These are phyloP conservation scores for Corythornis madagascariensis DNA, from an alignment of 2,113 vertebrate species.

Conservation along the genomic window DNA sequence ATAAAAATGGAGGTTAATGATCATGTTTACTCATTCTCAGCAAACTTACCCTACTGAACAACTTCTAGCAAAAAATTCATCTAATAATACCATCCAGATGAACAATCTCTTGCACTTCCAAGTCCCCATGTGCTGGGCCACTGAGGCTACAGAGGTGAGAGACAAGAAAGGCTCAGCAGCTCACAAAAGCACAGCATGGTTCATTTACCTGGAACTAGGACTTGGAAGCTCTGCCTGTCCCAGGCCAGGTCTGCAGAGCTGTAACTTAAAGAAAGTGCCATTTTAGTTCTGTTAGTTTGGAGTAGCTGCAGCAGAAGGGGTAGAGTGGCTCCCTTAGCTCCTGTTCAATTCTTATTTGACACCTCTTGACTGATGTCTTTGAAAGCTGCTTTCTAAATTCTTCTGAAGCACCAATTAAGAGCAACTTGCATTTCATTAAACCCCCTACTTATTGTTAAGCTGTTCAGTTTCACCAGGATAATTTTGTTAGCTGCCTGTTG, in stretches of 20 bases:
- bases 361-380: neutral
- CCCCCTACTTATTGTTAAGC: neutral
- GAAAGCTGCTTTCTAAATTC: neutral
- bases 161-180: neutral
- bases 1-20: constrained; percentile 8
- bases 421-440: neutral
- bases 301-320: too few relatives aligned
- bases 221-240: neutral
- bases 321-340: too few relatives aligned
- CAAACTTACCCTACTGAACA: neutral
- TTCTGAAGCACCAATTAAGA: neutral
- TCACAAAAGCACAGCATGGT: neutral
- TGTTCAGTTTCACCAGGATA: neutral
- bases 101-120: too few relatives aligned
- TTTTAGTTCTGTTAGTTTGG: neutral
- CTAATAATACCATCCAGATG: too few relatives aligned
- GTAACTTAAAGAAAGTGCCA: neutral
- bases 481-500: neutral
- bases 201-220: neutral
- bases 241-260: neutral
- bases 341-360: neutral
- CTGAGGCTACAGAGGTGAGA: neutral
- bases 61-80: neutral
- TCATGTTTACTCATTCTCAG: neutral
- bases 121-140: neutral